Evolutionary conservation across 2,113 vertebrate genomes (phyloP).

Genomic region (Glaucomys volans): DNA sequence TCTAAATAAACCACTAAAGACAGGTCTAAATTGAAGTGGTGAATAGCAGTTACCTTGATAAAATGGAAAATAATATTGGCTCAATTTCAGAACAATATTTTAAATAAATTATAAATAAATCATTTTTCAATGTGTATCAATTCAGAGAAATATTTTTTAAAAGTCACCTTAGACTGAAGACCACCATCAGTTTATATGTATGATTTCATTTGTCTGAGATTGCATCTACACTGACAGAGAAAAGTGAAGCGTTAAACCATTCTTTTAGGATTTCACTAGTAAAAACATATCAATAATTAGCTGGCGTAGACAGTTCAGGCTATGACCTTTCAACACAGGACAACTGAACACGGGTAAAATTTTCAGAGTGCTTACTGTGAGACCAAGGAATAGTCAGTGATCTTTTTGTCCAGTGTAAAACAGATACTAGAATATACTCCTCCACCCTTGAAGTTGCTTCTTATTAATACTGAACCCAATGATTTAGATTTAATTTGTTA

Average conservation of each 20-base stretch:
- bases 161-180: not conserved
- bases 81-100: not conserved
- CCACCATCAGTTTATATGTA: not conserved
- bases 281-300: not conserved
- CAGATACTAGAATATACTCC: not conserved
- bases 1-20: constrained; percentile 18
- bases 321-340: not conserved
- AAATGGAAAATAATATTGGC: not conserved
- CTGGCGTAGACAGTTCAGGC: not conserved
- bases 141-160: not conserved
- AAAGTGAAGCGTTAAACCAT: not conserved
- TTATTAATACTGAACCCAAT: not conserved
- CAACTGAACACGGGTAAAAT: not conserved
- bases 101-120: not conserved
- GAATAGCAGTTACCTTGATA: not conserved
- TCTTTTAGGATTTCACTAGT: not conserved
- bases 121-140: not conserved
- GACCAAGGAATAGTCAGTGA: not conserved
- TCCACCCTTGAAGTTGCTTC: not conserved
- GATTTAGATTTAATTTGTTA: not conserved
- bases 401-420: not conserved
- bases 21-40: not conserved
- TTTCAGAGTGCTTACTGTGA: constrained; percentile 39
- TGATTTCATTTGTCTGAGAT: constrained; percentile 3
- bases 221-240: not conserved